Evolutionary conservation across 2,888 invertebrate genomes (phyloP), one percentile per base, ranked within the genome.

Genomic region (Serripes groenlandicus): DNA sequence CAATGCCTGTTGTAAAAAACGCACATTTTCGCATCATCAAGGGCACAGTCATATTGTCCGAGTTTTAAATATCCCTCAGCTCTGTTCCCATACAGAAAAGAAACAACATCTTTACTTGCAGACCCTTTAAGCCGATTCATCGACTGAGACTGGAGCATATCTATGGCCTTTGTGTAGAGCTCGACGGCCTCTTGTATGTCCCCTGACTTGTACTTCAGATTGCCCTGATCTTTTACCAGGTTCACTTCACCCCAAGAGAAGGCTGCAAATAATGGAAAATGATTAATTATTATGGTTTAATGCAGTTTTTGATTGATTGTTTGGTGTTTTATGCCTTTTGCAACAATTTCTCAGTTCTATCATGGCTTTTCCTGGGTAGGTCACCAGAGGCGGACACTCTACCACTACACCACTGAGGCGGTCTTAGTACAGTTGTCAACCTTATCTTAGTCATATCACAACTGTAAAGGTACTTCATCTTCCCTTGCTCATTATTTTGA

Each of bases 1-100:
- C 92, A 92, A 58, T 90, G 87, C 0, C 89, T 88, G 80, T 91
- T 89, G 60, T 79, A 79, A 0, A 85, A 78, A 3, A 92, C 90
- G 87, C 89, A 89, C 23, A 87, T 81, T 72, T 81, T 86, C 35
- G 91, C 90, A 85, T 91, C 90, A 1, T 84, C 69, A 0, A 89
- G 75, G 1, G 90, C 90, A 54, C 78, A 70, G 0, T 83, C 30
- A 49, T 49, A 70, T 11, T 73, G n/a, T 18, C 73, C 79, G 76
- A 86, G 64, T 56, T 90, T 90, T 23, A 89, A 54, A 64, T 74
- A 86, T 15, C 87, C 90, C 70, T 90, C 90, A 0, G 91, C 88
- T 37, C 91, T 71, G 79, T 92, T 92, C 3, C 90, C 88, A 80
- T 85, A 92, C 62, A 92, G 62, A 21, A 89, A 85, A 0, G 91